Evolutionary conservation across 2,113 vertebrate genomes (phyloP).

Genomic region (Grantiella picta): DNA sequence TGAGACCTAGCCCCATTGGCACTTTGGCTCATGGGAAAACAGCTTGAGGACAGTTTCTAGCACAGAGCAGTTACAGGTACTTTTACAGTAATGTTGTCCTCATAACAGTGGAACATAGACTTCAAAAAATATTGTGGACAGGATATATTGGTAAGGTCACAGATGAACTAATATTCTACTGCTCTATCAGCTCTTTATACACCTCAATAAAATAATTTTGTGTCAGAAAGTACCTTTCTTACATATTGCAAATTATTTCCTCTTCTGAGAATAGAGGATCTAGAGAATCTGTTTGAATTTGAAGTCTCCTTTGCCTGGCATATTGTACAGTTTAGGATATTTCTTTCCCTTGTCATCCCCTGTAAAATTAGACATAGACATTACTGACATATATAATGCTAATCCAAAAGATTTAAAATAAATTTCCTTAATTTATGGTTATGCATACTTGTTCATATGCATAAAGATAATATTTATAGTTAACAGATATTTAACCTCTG

Average conservation of each 20-base stretch:
- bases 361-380: background rate
- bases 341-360: background rate
- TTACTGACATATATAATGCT: background rate
- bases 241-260: background rate
- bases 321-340: background rate
- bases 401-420: background rate
- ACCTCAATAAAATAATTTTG: background rate
- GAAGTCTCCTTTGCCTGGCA: background rate
- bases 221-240: background rate
- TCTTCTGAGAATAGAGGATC: background rate
- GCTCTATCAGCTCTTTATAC: background rate
- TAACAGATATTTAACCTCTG: background rate
- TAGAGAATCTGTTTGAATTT: background rate
- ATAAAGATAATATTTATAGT: background rate
- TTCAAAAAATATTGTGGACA: background rate
- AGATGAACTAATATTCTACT: background rate
- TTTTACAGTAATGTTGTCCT: background rate
- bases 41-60: background rate
- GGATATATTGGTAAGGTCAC: background rate
- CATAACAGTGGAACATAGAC: background rate
- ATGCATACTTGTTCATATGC: background rate
- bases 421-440: background rate
- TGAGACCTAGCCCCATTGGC: fast-evolving
- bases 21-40: background rate
- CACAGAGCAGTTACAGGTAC: background rate